Conservation (phyloP, 2,113 vertebrate genomes). For the Etheostoma cragini region DNA sequence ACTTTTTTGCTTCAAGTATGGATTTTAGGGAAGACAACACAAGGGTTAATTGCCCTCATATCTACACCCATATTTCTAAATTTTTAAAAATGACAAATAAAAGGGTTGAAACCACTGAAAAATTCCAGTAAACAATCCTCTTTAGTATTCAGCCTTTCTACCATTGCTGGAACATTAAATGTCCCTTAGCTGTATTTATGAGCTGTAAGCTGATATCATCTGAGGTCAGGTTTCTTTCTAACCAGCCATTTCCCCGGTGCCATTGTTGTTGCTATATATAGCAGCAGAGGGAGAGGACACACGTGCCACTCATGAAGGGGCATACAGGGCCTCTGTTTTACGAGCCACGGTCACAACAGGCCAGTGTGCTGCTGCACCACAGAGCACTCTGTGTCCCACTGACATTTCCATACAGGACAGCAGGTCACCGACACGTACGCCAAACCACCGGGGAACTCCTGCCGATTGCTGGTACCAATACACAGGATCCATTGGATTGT, state of each 20-base stretch:
- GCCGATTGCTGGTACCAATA: conserved; percentile 29
- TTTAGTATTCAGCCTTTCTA: conserved; percentile 30
- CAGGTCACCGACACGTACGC: conserved; percentile 60
- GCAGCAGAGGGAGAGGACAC: conserved; percentile 64
- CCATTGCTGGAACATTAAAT: conserved; percentile 35
- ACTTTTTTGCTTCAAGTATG: too few species aligned
- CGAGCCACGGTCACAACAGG: conserved; percentile 69
- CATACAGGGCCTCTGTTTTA: conserved; percentile 75
- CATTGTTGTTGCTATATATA: conserved; percentile 80
- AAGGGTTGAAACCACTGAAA: not conserved
- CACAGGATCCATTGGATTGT: not conserved
- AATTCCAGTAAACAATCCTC: conserved; percentile 15
- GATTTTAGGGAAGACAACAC: too few species aligned
- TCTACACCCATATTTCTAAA: not conserved
- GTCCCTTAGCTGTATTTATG: conserved; percentile 67
- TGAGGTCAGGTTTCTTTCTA: conserved; percentile 50
- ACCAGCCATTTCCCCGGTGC: conserved; percentile 54
- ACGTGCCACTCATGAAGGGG: conserved; percentile 67
- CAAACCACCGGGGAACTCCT: conserved; percentile 36
- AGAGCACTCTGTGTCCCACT: conserved; percentile 72
- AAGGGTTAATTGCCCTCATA: not conserved
- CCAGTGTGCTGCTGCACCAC: conserved; percentile 74
- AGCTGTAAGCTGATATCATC: conserved; percentile 73
- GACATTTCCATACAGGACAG: conserved; percentile 59
- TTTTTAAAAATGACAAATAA: not conserved